Evolutionary conservation across 2,113 vertebrate species (phyloP).

Genomic region (Brevimyrus niger): DNA sequence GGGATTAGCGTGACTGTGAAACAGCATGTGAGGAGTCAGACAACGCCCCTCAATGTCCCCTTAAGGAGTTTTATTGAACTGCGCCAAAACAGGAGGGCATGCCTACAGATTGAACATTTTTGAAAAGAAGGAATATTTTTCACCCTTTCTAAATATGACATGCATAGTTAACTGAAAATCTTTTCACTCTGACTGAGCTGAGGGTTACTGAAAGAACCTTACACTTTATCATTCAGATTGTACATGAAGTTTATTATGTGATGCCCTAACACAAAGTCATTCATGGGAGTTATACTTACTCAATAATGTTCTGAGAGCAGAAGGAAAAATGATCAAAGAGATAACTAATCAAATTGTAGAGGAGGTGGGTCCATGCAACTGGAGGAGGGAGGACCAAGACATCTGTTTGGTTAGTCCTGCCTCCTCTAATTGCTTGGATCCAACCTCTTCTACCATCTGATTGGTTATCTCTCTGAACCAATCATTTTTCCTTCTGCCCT

Average conservation of each 20-base stretch:
- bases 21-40: background rate
- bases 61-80: background rate
- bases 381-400: too few species aligned
- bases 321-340: too few species aligned
- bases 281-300: too few species aligned
- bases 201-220: background rate
- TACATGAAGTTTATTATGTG: background rate
- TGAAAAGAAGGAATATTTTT: background rate
- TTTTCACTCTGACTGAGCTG: background rate
- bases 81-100: conserved; percentile 1
- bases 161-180: background rate
- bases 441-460: too few species aligned
- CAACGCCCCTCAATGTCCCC: background rate
- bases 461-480: too few species aligned
- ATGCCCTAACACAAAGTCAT: background rate
- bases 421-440: too few species aligned
- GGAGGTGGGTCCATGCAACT: too few species aligned
- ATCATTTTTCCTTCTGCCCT: too few species aligned
- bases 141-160: background rate
- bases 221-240: background rate
- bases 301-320: too few species aligned
- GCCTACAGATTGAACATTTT: conserved; percentile 6
- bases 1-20: background rate
- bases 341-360: too few species aligned
- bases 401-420: too few species aligned